phyloP scores from a whole-genome alignment of 2,113 vertebrate species.

The Callaeas wilsoni region DNA sequence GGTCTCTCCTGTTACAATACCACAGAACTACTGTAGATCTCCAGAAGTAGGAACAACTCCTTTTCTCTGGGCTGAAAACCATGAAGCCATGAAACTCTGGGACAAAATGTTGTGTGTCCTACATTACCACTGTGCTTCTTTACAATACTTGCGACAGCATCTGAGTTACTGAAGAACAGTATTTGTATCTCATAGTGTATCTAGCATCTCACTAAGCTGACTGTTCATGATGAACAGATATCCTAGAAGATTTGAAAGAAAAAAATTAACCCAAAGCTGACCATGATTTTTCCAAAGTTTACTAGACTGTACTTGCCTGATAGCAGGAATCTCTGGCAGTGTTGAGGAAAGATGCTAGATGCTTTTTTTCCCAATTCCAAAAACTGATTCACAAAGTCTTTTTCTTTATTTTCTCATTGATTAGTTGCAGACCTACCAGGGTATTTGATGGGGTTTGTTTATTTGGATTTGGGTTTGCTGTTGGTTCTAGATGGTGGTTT shows the following conservation, averaged over 20 bases:
- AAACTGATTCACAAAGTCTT: neutral
- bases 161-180: neutral
- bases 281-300: neutral
- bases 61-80: neutral
- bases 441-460: fast-evolving
- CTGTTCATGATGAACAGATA: neutral
- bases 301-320: neutral
- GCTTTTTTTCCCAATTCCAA: fast-evolving
- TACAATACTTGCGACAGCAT: neutral
- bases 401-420: neutral
- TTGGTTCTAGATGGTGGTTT: fast-evolving
- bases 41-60: neutral
- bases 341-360: neutral
- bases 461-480: neutral
- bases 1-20: neutral
- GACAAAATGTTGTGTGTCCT: neutral
- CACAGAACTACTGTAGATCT: neutral
- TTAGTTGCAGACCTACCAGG: neutral
- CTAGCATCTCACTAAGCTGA: neutral
- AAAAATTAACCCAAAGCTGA: neutral
- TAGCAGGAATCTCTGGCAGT: neutral
- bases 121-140: neutral
- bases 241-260: neutral
- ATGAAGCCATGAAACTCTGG: neutral
- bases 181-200: neutral